Conservation (phyloP, 1,140 invertebrate species). For the Centruroides vittatus region DNA sequence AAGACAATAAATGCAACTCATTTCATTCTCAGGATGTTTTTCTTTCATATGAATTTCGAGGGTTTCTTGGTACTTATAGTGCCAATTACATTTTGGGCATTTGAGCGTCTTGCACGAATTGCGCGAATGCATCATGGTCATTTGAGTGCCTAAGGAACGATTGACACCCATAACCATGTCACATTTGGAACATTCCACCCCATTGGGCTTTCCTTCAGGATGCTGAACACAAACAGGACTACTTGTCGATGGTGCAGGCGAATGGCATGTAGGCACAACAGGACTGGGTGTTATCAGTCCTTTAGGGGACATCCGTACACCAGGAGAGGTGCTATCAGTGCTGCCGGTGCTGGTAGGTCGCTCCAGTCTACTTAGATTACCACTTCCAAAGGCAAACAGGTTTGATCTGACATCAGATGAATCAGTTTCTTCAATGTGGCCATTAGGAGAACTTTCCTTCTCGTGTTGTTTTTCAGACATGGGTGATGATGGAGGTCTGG, state of each 20-base stretch:
- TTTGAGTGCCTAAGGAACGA: conserved; percentile 19
- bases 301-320: conserved; percentile 10
- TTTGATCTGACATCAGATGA: conserved; percentile 6
- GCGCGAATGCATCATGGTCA: conserved; percentile 78
- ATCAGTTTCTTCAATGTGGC: conserved; percentile 6
- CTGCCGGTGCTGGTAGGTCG: conserved; percentile 13
- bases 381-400: conserved; percentile 6
- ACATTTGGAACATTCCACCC: conserved; percentile 85
- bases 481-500: conserved; percentile 1
- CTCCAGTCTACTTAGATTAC: conserved; percentile 4
- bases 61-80: conserved; percentile 99
- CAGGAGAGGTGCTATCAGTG: conserved; percentile 9
- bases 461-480: neutral
- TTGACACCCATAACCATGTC: conserved; percentile 68
- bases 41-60: conserved; percentile 99
- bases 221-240: conserved; percentile 71
- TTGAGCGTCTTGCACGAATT: conserved; percentile 99
- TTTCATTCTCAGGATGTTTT: conserved; percentile 96
- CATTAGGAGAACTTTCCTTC: neutral
- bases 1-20: conserved; percentile 94
- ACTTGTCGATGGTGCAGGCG: conserved; percentile 9
- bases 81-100: conserved; percentile 99
- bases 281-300: conserved; percentile 9
- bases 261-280: conserved; percentile 10
- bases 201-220: conserved; percentile 77